Evolutionary conservation across 2,888 invertebrate species (phyloP), one percentile per base, ranked within the genome.

Genomic region (Steromphala cineraria): DNA sequence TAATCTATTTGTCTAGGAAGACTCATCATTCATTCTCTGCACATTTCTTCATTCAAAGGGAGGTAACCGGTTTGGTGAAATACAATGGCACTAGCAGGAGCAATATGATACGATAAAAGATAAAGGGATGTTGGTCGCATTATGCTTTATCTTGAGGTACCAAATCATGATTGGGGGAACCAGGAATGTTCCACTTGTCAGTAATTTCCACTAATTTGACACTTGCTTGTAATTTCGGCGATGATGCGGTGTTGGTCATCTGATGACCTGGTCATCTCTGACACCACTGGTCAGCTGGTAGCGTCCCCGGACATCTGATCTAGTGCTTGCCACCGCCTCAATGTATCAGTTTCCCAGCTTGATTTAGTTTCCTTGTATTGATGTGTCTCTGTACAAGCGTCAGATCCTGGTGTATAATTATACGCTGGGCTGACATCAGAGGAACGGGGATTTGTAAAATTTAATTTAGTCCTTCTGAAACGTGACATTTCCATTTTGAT

Each of bases 201-300:
- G 62, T 62, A 62, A 62, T 62, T 62, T 62, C 62, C 46, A 28
- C 62, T 62, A 62, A 62, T 62, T 62, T 62, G 62, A 62, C 62
- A 62, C 62, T 28, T 62, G 21, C 21, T 62, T 10, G 62, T 24
- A 28, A 62, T 62, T 62, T 62, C 28, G 28, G 28, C 62, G 17
- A 24, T 3, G 62, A 62, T 4, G 62, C 62, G 24, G 28, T 62
- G 3, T 28, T 62, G 62, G 28, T 62, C 28, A 21, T 28, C 28
- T 15, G 28, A 24, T 13, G 28, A 28, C 24, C 46, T 46, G 46
- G 28, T 28, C 62, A 62, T 28, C 62, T 28, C 28, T 17, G 28
- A 62, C 28, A 62, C 24, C 28, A 19, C 10, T 28, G 46, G 46
- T 46, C 46, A 46, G 46, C 13, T 46, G 46, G 46, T 46, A 46